A percentile compares a stretch with the other conserved stretches of the same genome.
Conservation (phyloP, 1,140 invertebrate species). For the Drosophila quadrilineata region DNA sequence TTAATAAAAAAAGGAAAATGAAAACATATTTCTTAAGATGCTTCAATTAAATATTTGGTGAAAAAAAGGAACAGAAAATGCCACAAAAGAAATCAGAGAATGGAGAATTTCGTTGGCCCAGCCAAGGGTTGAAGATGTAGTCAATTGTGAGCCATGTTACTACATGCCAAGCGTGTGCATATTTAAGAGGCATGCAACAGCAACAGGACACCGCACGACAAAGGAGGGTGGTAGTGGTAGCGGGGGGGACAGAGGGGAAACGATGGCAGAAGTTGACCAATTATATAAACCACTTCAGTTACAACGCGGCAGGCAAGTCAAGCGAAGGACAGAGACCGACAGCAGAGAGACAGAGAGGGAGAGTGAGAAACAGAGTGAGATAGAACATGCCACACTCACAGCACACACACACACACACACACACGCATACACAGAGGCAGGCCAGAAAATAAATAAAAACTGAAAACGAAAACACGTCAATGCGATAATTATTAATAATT, state of each 20-base stretch:
- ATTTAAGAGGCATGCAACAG: too few relatives aligned
- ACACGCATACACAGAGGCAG: conserved; percentile 9
- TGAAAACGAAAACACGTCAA: conserved; percentile 76
- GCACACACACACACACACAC: conserved; percentile 21
- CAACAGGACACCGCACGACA: conserved; percentile 1
- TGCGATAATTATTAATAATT: conserved; percentile 80
- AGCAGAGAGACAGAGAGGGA: not conserved
- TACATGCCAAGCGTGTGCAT: too few relatives aligned
- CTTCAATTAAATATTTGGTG: too few relatives aligned
- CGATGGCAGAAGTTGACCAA: conserved; percentile 63
- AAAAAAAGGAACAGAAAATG: too few relatives aligned
- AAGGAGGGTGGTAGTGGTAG: not conserved
- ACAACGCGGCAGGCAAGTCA: conserved; percentile 37
- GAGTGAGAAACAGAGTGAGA: too few relatives aligned
- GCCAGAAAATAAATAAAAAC: conserved; percentile 48
- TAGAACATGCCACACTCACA: not conserved
- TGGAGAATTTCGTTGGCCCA: too few relatives aligned
- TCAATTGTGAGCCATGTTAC: too few relatives aligned
- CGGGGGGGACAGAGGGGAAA: not conserved
- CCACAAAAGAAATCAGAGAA: too few relatives aligned
- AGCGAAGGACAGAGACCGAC: conserved; percentile 25
- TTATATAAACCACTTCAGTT: conserved; percentile 71
- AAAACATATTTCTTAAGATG: too few relatives aligned
- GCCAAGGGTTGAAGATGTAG: too few relatives aligned
- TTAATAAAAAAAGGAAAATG: too few relatives aligned